Evolutionary conservation across 2,888 invertebrate species (phyloP).

Genomic region (Caenorhabditis sp.): DNA sequence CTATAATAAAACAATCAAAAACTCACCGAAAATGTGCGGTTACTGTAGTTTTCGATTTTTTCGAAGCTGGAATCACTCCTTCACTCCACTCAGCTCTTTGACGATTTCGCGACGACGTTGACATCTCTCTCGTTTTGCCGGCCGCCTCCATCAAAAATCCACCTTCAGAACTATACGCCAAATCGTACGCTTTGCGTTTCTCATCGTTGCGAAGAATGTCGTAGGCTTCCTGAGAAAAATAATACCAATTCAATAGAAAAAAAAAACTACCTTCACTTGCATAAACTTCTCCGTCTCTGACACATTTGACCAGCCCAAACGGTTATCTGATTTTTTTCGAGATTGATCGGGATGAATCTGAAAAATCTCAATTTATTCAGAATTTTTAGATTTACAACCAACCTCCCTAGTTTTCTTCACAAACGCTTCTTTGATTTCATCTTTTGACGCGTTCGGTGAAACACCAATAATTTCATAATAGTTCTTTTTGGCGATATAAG

Average conservation of each 20-base stretch:
- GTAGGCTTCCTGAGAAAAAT: conserved; percentile 31
- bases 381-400: too few species aligned
- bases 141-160: conserved; percentile 40
- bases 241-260: too few species aligned
- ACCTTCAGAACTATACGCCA: conserved; percentile 27
- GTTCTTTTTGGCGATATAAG: conserved; percentile 31
- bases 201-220: conserved; percentile 34
- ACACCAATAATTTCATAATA: conserved; percentile 43
- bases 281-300: conserved; percentile 42
- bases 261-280: conserved; percentile 27
- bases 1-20: background rate
- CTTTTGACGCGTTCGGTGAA: conserved; percentile 13
- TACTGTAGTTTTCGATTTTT: conserved; percentile 8
- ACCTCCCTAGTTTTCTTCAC: conserved; percentile 33
- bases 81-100: conserved; percentile 38
- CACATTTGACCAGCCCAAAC: conserved; percentile 29
- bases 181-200: conserved; percentile 34
- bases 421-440: conserved; percentile 32
- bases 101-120: conserved; percentile 17
- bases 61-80: conserved; percentile 28
- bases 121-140: conserved; percentile 26
- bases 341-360: conserved; percentile 38
- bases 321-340: conserved; percentile 15
- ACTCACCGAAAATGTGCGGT: conserved; percentile 33
- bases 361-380: too few species aligned